Base-by-base conservation (phyloP, 2,888 invertebrate genomes). In the Ormyrus nitidulus region DNA sequence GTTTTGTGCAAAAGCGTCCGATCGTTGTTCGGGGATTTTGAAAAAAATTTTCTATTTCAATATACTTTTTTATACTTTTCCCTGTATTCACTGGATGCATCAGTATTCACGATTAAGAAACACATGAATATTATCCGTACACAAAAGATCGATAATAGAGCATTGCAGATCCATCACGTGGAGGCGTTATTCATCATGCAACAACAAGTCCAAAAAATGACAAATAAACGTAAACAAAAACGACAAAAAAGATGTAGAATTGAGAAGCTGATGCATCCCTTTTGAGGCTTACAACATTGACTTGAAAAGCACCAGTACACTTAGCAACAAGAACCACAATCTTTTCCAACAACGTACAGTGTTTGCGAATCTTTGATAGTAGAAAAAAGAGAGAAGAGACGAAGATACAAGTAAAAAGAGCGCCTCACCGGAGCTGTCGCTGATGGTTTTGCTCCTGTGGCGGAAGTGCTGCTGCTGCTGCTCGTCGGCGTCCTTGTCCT, bases 391-490 rank as follows among this genome's bases (percentile, higher is more conserved):
- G 51, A 34, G 5, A 4, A 49, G 49, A 53, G 11, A 51, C 59
- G 49, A 58, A 58, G 19, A 19, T 46, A 53, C 9, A 62, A 58
- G 5, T 2, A 66, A 5, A 13, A 13, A 54, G 0, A 13, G 9
- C 11, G 34, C 19, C 84, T 89, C 89, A 95, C 96, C 96, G 87
- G 94, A 93, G 78, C 95, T 93, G 90, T 98, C 97, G 85, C 97
- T 96, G 84, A 97, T 93, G n/a, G 97, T 98, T 92, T 96, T 97
- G 92, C 97, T 97, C 86, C 98, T 93, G 84, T 95, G 94, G 91
- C 84, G 91, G 80, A 88, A 88, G 49, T 70, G 87, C 70, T 83
- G 84, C 56, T 85, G 86, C 66, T 84, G 86, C 48, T 83, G 90
- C 83, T 94, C 93, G 72, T 95, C 95, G 11, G 93, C 93, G 83